A percentile compares a stretch with the other conserved stretches of the same genome.
Conservation (phyloP, 37 sponge, comb jelly and placozoan species). For the Axinella damicornis region DNA sequence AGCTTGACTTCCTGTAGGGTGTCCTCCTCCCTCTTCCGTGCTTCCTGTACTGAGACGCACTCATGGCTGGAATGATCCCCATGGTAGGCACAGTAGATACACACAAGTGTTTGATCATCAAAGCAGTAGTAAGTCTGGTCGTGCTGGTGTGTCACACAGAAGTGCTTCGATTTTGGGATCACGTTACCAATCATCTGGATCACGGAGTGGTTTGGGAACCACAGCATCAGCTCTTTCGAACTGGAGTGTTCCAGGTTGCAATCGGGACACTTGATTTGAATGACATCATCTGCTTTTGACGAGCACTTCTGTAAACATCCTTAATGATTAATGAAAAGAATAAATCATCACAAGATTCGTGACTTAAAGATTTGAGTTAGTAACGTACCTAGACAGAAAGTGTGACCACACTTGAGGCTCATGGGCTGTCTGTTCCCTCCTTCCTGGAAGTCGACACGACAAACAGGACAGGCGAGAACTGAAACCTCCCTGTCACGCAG, state of each 20-base stretch:
- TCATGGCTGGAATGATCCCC: constrained; percentile 39
- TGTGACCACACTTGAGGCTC: constrained; percentile 43
- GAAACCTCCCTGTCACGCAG: background rate
- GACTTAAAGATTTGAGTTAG: no score
- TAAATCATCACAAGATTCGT: no score
- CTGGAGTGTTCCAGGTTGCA: constrained; percentile 3
- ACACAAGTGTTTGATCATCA: constrained; percentile 30
- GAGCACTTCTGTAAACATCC: constrained; percentile 19
- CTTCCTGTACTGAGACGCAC: constrained; percentile 25
- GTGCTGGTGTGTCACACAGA: constrained; percentile 39
- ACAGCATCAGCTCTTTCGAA: background rate
- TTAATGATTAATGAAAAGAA: no score
- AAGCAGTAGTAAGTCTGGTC: constrained; percentile 52
- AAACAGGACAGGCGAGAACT: constrained; percentile 16
- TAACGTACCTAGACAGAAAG: constrained; percentile 52
- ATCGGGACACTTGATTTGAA: background rate
- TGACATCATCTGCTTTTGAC: constrained; percentile 4
- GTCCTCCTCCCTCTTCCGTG: background rate
- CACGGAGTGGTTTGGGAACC: constrained; percentile 58
- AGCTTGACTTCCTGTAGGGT: background rate
- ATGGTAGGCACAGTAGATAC: constrained; percentile 59
- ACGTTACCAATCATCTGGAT: constrained; percentile 31
- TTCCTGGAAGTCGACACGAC: constrained; percentile 13
- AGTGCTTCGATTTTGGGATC: constrained; percentile 42
- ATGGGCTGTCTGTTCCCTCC: constrained; percentile 29